These are phyloP conservation scores for Melanotaenia duboulayi DNA, from an alignment of 2,113 vertebrate species.

Conservation along the genomic window DNA sequence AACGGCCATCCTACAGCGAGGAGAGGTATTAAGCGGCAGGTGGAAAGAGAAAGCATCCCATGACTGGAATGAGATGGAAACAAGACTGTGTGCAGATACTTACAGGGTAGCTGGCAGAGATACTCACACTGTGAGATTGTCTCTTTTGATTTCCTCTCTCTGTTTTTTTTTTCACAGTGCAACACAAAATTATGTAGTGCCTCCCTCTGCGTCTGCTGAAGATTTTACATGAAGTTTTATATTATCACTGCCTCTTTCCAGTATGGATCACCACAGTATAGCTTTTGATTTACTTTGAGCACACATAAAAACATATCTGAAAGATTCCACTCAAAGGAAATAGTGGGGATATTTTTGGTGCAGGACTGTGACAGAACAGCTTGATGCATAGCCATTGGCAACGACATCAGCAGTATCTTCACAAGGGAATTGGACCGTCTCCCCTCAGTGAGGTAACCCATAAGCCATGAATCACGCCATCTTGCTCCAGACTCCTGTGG, in stretches of 20 bases:
- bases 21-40: conserved; percentile 77
- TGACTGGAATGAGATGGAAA: conserved; percentile 66
- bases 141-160: conserved; percentile 44
- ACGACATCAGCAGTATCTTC: conserved; percentile 62
- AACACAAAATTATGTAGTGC: conserved; percentile 15
- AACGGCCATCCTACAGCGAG: conserved; percentile 86
- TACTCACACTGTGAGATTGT: conserved; percentile 54
- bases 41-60: conserved; percentile 67
- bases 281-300: conserved; percentile 26
- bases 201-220: conserved; percentile 29
- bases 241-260: conserved; percentile 15
- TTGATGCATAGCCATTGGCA: conserved; percentile 69
- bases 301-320: conserved; percentile 24
- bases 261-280: conserved; percentile 16
- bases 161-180: conserved; percentile 41
- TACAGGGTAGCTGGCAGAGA: conserved; percentile 34
- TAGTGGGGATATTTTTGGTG: conserved; percentile 70
- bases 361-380: conserved; percentile 59
- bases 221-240: conserved; percentile 47
- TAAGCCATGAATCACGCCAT: conserved; percentile 75
- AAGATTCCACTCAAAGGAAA: conserved; percentile 58
- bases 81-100: conserved; percentile 49
- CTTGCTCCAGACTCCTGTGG: conserved; percentile 72
- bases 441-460: conserved; percentile 74
- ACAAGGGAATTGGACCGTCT: conserved; percentile 68